These are phyloP conservation scores for Aviceda subcristata DNA, from an alignment of 2,113 vertebrate species.

Conservation along the genomic window DNA sequence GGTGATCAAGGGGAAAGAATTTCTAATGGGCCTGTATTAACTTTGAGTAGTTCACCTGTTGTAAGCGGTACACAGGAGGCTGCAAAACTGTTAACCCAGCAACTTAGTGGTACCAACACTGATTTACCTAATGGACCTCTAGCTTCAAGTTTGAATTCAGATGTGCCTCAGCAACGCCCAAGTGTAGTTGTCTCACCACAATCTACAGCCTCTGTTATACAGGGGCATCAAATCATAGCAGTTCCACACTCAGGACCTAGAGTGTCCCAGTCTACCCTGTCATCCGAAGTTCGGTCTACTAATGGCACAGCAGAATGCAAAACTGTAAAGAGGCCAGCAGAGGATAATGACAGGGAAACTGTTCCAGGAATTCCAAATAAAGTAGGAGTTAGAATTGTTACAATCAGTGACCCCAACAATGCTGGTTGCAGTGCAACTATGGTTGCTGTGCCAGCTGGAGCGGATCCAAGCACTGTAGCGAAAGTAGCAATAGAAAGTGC, in stretches of 20 bases:
- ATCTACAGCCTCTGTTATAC: slow-evolving; percentile 82
- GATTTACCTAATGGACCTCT: slow-evolving; percentile 95
- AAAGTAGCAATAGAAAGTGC: slow-evolving; percentile 99
- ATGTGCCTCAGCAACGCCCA: slow-evolving; percentile 88
- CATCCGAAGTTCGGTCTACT: slow-evolving; percentile 79
- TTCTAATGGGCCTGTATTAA: slow-evolving; percentile 90
- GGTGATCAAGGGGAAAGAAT: slow-evolving; percentile 91
- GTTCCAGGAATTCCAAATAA: slow-evolving; percentile 94
- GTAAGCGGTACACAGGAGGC: slow-evolving; percentile 76
- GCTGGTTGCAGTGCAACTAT: slow-evolving; percentile 96
- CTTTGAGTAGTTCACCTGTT: slow-evolving; percentile 79
- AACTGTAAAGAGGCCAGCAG: slow-evolving; percentile 90
- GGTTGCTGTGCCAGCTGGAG: slow-evolving; percentile 97
- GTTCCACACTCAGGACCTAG: slow-evolving; percentile 81
- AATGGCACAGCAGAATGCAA: slow-evolving; percentile 91
- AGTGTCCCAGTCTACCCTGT: slow-evolving; percentile 74
- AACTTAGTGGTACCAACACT: slow-evolving; percentile 79
- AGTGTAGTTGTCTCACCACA: slow-evolving; percentile 85
- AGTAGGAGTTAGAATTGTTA: slow-evolving; percentile 98
- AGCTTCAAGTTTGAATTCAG: slow-evolving; percentile 84
- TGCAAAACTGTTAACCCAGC: slow-evolving; percentile 76
- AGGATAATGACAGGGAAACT: slow-evolving; percentile 84
- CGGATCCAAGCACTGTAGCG: slow-evolving; percentile 98
- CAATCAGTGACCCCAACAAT: slow-evolving; percentile 99
- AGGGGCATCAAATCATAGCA: slow-evolving; percentile 81